Base-by-base conservation (phyloP, 2,113 vertebrate species). In the Melanerpes aurifrons region DNA sequence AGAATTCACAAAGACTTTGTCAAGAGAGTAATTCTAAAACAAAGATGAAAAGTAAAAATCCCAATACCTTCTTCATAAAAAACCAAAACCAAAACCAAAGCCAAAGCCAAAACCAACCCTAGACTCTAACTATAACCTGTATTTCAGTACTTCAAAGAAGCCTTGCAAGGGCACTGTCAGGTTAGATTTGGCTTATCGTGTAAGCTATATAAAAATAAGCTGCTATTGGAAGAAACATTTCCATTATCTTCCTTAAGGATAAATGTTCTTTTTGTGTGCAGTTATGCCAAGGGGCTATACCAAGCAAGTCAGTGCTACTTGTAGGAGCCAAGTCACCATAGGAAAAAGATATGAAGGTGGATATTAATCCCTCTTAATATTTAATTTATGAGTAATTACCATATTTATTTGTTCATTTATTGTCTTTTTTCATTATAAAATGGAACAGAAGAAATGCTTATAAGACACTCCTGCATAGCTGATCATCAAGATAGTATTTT, bases 131-230 rank as follows among this genome's bases (percentile, higher is more conserved):
- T 53, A 57, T 92, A 93, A 94, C 93, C 78, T 91, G 26, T 62
- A 82, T 93, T 96, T 79, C 90, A 79, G 89, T 73, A 82, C 71
- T 92, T 91, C 87, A 91, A 90, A 93, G 89, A 67, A 82, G 75
- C 37, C 89, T 95, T 96, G 31, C 68, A 82, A 91, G 58, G 71
- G 85, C 31, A 21, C 32, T 94, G 91, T 94, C 91, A 92, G 75
- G 82, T 94, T 84, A 86, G 67, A 94, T 95, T 96, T 92, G 20
- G 54, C 7, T 96, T 91, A 77, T 61, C 72, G 32, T 14, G 5
- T 64, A 93, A 86, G 17, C 62, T 83, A 61, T 88, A 78, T 53
- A 93, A 82, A 95, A 89, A 87, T 57, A 86, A 80, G 8, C 59
- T 77, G 17, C 22, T 87, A 4, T 37, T 73, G 54, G 29, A 92